Percentiles rank a stretch among this genome's conserved stretches.
Conservation (phyloP, 2,797 vertebrate species). For the Cirrhinus mrigala region DNA sequence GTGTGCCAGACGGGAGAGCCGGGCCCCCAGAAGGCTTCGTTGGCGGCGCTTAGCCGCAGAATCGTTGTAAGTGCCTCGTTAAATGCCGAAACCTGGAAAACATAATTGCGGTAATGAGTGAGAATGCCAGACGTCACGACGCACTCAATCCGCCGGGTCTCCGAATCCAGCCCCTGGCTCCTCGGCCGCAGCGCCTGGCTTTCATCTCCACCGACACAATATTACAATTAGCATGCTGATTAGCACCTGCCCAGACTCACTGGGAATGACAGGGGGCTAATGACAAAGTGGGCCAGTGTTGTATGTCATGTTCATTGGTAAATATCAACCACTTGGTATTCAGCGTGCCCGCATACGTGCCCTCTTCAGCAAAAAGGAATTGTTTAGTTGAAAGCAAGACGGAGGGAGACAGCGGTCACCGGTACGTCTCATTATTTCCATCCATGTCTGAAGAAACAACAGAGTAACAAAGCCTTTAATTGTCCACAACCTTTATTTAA, state of each 20-base stretch:
- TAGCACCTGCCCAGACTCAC: constrained; percentile 63
- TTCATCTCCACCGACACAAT: constrained; percentile 58
- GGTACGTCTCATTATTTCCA: constrained; percentile 45
- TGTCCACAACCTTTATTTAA: constrained; percentile 51
- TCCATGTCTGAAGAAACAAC: constrained; percentile 53
- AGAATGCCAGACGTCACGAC: constrained; percentile 51
- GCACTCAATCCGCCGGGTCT: constrained; percentile 30
- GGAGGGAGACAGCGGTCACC: constrained; percentile 29
- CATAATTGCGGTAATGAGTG: constrained; percentile 62
- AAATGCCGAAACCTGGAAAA: constrained; percentile 51
- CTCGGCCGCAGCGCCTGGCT: constrained; percentile 35
- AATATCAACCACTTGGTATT: constrained; percentile 58
- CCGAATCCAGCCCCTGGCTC: constrained; percentile 31
- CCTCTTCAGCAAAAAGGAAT: constrained; percentile 47
- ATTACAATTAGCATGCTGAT: constrained; percentile 67
- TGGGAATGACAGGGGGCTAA: constrained; percentile 59
- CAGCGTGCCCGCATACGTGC: constrained; percentile 27
- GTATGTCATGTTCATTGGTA: constrained; percentile 57
- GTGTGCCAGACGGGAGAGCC: constrained; percentile 36
- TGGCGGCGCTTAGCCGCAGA: constrained; percentile 21
- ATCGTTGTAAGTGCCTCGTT: constrained; percentile 35
- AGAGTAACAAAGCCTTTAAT: constrained; percentile 55
- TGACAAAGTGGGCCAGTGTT: constrained; percentile 53
- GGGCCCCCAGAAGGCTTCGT: constrained; percentile 28
- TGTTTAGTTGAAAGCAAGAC: constrained; percentile 40